Evolutionary conservation across 2,797 vertebrate genomes (phyloP).

Genomic region (Pseudochromis fuscus): DNA sequence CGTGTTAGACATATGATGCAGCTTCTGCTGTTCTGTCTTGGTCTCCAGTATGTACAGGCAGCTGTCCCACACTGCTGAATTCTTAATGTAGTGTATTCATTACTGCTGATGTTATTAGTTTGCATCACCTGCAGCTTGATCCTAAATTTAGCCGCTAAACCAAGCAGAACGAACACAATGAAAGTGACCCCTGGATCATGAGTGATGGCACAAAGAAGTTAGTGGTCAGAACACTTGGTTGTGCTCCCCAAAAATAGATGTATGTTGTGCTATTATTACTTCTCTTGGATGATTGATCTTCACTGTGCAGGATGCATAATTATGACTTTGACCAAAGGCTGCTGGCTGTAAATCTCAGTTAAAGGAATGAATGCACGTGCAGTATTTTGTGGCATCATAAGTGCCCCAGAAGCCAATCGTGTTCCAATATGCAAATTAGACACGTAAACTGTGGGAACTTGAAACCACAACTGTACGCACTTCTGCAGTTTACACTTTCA

Average conservation of each 20-base stretch:
- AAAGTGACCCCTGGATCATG: conserved; percentile 8
- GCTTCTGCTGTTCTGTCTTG: background rate
- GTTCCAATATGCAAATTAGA: background rate
- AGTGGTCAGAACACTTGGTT: background rate
- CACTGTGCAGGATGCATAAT: too few relatives aligned
- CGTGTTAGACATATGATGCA: background rate
- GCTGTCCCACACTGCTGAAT: background rate
- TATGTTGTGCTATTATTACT: background rate
- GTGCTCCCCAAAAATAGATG: background rate
- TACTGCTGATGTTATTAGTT: background rate
- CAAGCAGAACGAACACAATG: conserved; percentile 3
- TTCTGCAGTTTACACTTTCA: too few relatives aligned
- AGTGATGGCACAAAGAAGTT: background rate
- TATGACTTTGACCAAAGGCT: background rate
- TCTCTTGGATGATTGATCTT: background rate
- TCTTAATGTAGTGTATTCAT: background rate
- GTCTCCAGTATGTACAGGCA: background rate
- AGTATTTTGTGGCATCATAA: background rate
- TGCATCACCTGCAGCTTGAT: conserved; percentile 8
- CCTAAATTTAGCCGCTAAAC: conserved; percentile 19
- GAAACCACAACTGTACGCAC: background rate
- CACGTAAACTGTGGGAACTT: background rate
- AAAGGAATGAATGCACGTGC: background rate
- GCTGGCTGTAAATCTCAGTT: background rate
- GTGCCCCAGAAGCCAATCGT: background rate